phyloP scores from a whole-genome alignment of 2,888 invertebrate genomes.

The Pristionchus exspectatus region DNA sequence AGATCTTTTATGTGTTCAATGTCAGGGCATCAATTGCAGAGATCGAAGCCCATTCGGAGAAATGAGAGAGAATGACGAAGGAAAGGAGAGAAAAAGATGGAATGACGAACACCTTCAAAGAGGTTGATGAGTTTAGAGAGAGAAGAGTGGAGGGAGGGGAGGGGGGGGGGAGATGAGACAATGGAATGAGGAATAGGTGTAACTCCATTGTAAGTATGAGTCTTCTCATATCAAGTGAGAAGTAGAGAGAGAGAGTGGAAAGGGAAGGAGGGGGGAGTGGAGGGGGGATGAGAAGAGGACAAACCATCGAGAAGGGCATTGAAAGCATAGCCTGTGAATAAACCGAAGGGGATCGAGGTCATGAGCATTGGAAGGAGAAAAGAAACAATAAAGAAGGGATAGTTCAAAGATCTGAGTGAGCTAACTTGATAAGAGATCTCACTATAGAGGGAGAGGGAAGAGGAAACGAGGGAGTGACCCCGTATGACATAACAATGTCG shows the following conservation, averaged over 20 bases:
- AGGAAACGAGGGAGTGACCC: conserved; percentile 32
- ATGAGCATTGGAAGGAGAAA: background rate
- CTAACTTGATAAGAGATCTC: background rate
- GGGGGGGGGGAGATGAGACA: background rate
- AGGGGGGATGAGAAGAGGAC: background rate
- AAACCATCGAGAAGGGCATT: background rate
- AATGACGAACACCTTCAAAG: background rate
- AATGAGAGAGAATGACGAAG: background rate
- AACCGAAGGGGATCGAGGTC: background rate
- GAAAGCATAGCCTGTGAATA: background rate
- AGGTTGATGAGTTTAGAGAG: background rate
- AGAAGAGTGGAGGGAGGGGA: background rate
- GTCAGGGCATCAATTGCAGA: background rate
- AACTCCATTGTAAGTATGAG: background rate
- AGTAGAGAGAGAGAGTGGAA: conserved; percentile 15
- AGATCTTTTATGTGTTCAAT: background rate
- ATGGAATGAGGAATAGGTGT: background rate
- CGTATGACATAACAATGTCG: background rate
- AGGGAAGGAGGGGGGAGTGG: background rate
- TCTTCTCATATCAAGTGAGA: conserved; percentile 15
- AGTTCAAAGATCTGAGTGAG: background rate
- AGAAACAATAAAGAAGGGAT: conserved; percentile 1
- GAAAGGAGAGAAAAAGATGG: background rate
- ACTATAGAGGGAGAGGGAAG: conserved; percentile 33
- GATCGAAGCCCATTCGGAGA: background rate